Base-by-base conservation (phyloP, 2,113 vertebrate species). In the Syngnathus scovelli region DNA sequence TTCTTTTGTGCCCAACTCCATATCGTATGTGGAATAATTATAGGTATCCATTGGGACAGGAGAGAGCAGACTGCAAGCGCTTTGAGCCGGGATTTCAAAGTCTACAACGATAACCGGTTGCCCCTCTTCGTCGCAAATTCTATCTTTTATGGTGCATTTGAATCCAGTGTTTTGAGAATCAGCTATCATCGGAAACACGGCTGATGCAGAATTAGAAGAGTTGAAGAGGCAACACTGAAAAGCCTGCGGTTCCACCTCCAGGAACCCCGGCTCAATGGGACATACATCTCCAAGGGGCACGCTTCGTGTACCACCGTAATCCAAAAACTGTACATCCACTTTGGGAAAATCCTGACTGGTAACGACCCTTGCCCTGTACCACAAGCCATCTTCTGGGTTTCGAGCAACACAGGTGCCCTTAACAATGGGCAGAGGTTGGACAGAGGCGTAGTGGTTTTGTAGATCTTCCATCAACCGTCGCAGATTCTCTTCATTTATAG, bases 1-100 rank as follows among this genome's bases (percentile, higher is more conserved):
- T 56, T 94, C 93, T 71, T 92, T 91, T 6, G 76, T 90, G 23
- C 92, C 93, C 8, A 92, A 88, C 82, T 94, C 90, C 70, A 95
- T 78, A 46, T 87, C 77, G 0, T 92, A 86, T 12, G 64, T 88
- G 11, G 92, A 95, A 66, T 91, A 92, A 71, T 84, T 91, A 67
- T 90, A 95, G 5, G 87, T 87, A 52, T 87, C 78, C 12, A 91
- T 87, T 37, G 72, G 74, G 65, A 93, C 46, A 5, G 76, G 74
- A 43, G 91, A 73, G 12, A 74, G 44, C 41, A 67, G 19, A 38
- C 46, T 0, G 0, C 52, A 55, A 44, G 59, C 74, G 23, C 78
- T 71, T 4, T 76, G 37, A 9, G 61, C 56, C 15, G 33, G n/a
- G 2, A 67, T 72, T 70, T 83, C 63, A 55, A 78, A 66, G 59